These are phyloP conservation scores for Micrastur ruficollis DNA, from an alignment of 2,797 vertebrate genomes.

Conservation along the genomic window DNA sequence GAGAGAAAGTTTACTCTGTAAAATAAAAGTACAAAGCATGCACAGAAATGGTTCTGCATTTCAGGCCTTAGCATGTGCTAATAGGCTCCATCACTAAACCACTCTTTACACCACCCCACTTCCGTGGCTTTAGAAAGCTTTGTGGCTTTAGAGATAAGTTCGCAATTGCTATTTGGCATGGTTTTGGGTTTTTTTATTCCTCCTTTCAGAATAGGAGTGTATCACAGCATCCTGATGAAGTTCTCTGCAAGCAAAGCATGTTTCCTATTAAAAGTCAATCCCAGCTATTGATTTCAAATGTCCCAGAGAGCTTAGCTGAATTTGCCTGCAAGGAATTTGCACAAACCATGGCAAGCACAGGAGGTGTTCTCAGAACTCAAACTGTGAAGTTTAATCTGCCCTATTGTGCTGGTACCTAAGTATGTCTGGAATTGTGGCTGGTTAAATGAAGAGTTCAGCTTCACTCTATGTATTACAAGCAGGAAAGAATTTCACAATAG, in stretches of 20 bases:
- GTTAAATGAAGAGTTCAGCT: slow-evolving; percentile 4
- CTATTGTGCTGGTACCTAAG: not conserved
- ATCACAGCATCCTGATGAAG: not conserved
- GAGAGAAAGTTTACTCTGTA: not conserved
- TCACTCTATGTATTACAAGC: not conserved
- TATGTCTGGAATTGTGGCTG: not conserved
- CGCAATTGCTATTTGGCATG: not conserved
- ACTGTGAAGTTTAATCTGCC: not conserved
- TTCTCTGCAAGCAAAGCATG: not conserved
- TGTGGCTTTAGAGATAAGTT: not conserved
- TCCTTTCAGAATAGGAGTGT: not conserved
- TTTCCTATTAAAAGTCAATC: not conserved
- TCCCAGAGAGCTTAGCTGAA: not conserved
- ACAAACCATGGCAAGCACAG: not conserved
- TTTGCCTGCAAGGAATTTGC: not conserved
- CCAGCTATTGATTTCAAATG: not conserved
- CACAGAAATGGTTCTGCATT: not conserved
- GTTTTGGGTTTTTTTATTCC: not conserved
- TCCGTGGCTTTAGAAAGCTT: not conserved
- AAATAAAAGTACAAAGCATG: not conserved
- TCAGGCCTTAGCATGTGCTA: not conserved
- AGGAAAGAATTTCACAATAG: slow-evolving; percentile 22
- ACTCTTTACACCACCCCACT: not conserved
- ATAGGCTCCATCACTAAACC: not conserved
- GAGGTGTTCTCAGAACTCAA: not conserved